A percentile compares a stretch with the other conserved stretches of the same genome.
Evolutionary conservation across 2,888 invertebrate genomes (phyloP).

Genomic region (Dicroscelio sp.): DNA sequence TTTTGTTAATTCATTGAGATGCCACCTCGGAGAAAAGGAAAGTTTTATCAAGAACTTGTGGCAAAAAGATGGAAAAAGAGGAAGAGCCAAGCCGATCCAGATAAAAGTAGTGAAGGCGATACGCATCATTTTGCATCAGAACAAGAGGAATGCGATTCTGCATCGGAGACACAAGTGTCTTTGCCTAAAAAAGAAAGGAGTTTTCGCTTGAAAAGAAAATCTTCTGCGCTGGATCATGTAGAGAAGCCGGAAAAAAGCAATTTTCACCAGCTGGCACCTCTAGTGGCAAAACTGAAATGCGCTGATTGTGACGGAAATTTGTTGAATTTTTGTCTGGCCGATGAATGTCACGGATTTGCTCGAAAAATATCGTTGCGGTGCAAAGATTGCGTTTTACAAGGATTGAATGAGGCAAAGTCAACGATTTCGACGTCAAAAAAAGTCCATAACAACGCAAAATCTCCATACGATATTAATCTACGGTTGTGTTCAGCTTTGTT

Average conservation of each 20-base stretch:
- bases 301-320: conserved; percentile 11
- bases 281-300: conserved; percentile 4
- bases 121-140: neutral
- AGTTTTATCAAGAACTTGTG: neutral
- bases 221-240: neutral
- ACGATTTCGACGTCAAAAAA: neutral
- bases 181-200: neutral
- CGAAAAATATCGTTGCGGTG: conserved; percentile 7
- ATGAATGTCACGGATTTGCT: conserved; percentile 33
- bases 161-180: neutral
- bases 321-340: neutral
- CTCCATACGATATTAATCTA: conserved; percentile 9
- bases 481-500: conserved; percentile 6
- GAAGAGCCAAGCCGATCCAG: neutral
- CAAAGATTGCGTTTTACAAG: conserved; percentile 6
- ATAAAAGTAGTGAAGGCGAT: neutral
- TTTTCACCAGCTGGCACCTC: conserved; percentile 10
- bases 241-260: neutral
- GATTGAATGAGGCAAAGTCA: neutral
- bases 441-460: neutral
- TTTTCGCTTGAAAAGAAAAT: conserved; percentile 8
- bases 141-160: neutral
- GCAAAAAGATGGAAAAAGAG: neutral
- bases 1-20: too few relatives aligned
- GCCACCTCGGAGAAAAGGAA: neutral